Base-by-base conservation (phyloP, 2,113 vertebrate genomes). In the Ciconia maguari region DNA sequence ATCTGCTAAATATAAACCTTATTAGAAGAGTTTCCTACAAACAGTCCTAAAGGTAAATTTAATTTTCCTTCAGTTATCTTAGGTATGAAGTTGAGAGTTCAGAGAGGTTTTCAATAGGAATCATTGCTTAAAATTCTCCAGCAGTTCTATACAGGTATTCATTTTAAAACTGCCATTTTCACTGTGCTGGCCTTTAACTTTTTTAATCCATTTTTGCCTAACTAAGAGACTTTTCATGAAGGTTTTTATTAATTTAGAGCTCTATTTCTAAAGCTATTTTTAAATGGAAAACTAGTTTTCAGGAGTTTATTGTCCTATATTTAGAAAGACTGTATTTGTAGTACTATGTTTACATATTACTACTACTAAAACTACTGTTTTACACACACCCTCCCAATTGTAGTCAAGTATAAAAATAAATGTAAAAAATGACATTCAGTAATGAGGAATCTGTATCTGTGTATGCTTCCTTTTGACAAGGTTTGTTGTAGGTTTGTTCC, bases 1-100 rank as follows among this genome's bases (percentile, higher is more conserved):
- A 93, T 85, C 95, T 95, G 60, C 90, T 95, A 95, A 97, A 96
- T 85, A 93, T 26, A 96, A 95, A 93, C 58, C 44, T 75, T 65
- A 93, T 89, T 93, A 94, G 30, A 87, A 86, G 75, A 68, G 51
- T 79, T 97, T 90, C 91, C 89, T 89, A 90, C 85, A 61, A 93
- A 92, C 41, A 92, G 51, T 84, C 85, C 89, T 94, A 89, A 36
- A 62, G 51, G 77, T 91, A 95, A 92, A 97, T 80, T 95, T 92
- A 95, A 96, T 96, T 93, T 86, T 93, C 55, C 58, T 95, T 92
- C 91, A 92, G 54, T 96, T 97, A 96, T 93, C 83, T 87, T 44
- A 80, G 77, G 80, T 68, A 79, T 32, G 61, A 95, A 93, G 51
- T 93, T 83, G 46, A 77, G 87, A 83, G 69, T 93, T 90, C 29